Conservation (phyloP, 2,888 invertebrate species). For the Caradrina kadenii region DNA sequence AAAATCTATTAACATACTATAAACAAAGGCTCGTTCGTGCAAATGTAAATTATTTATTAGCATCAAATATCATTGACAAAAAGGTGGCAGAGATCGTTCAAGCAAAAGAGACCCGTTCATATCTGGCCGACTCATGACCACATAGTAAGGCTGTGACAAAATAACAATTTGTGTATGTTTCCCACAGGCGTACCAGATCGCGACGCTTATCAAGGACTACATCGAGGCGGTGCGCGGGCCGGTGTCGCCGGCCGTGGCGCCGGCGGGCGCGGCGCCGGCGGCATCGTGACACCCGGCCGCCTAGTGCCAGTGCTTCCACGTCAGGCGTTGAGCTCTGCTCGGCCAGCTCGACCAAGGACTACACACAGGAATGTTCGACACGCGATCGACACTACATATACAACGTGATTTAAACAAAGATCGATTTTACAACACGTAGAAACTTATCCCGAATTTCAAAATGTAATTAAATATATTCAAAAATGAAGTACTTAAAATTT, state of each 20-base stretch:
- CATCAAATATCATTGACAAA: no score
- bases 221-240: slow-evolving; percentile 89
- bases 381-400: slow-evolving; percentile 43
- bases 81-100: no score
- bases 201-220: slow-evolving; percentile 97
- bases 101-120: no score
- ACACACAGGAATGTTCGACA: slow-evolving; percentile 23
- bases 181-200: slow-evolving; percentile 96
- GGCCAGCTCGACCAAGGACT: slow-evolving; percentile 5
- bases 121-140: background rate
- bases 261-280: slow-evolving; percentile 66
- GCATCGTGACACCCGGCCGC: slow-evolving; percentile 87
- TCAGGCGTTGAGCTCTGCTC: slow-evolving; percentile 75
- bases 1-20: no score
- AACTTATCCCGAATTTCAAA: slow-evolving; percentile 36
- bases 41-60: no score
- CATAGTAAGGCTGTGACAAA: background rate
- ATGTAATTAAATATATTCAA: slow-evolving; percentile 13
- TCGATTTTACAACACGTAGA: slow-evolving; percentile 12
- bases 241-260: slow-evolving; percentile 83
- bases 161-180: background rate
- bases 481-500: slow-evolving; percentile 32
- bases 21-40: no score
- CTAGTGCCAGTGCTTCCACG: slow-evolving; percentile 91
- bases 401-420: slow-evolving; percentile 44